phyloP scores from a whole-genome alignment of 2,888 invertebrate genomes.

The Cataglyphis albicans region DNA sequence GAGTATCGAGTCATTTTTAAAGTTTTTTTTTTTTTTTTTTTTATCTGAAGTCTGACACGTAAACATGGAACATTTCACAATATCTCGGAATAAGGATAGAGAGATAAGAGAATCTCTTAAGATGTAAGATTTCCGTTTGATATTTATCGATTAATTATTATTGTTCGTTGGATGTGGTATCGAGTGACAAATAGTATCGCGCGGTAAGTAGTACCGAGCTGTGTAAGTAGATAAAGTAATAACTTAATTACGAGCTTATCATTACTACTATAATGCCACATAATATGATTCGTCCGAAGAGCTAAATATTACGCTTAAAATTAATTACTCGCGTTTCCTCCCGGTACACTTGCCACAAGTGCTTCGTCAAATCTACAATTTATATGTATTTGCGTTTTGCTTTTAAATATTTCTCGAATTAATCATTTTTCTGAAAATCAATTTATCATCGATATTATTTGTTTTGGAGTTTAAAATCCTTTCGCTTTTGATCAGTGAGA shows the following conservation, averaged over 20 bases:
- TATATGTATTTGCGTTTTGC: background rate
- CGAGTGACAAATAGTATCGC: slow-evolving; percentile 35
- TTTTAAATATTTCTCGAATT: background rate
- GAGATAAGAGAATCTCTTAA: slow-evolving; percentile 1
- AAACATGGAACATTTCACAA: slow-evolving; percentile 23
- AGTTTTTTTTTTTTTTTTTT: slow-evolving; percentile 5
- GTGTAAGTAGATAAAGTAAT: slow-evolving; percentile 16
- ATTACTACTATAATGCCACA: slow-evolving; percentile 77
- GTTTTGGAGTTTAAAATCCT: background rate
- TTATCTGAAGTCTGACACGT: slow-evolving; percentile 22
- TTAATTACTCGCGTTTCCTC: slow-evolving; percentile 29
- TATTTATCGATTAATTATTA: slow-evolving; percentile 56
- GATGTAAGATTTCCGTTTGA: background rate
- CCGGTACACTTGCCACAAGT: slow-evolving; percentile 59
- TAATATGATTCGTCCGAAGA: slow-evolving; percentile 56
- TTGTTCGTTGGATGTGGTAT: slow-evolving; percentile 38
- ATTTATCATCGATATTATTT: slow-evolving; percentile 4
- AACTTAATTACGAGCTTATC: slow-evolving; percentile 64
- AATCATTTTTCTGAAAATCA: background rate
- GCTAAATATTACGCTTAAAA: slow-evolving; percentile 29
- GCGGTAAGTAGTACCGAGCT: background rate
- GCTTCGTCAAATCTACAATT: slow-evolving; percentile 7
- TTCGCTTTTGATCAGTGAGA: background rate
- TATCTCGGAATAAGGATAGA: slow-evolving; percentile 24
- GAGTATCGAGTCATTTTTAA: slow-evolving; percentile 29